Base-by-base conservation (phyloP, 1,140 invertebrate genomes). In the Macrobrachium nipponense region DNA sequence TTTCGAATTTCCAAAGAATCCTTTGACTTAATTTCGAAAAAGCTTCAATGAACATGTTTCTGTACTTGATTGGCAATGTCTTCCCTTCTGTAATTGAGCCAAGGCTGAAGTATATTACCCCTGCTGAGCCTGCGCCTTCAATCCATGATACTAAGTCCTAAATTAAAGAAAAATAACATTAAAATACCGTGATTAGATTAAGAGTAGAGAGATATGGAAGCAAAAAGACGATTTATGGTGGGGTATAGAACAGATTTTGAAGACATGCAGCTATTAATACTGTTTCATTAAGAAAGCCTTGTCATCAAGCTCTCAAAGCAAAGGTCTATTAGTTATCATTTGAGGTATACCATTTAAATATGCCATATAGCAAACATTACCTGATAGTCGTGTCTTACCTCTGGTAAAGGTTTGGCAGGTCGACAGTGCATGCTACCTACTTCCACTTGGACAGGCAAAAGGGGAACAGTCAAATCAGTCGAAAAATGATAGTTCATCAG, bases 21-120 rank as follows among this genome's bases (percentile, higher is more conserved):
- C 73, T 44, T 12, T 51, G 51, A n/a, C 18, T 8, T 20, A 76
- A 15, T 12, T 12, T 76, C 1, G 73, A 17, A 51, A 76, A 76
- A 14, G 73, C 73, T 15, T 20, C 44, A 51, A 58, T 20, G 51
- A 76, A 76, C 11, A 76, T 36, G n/a, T 76, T 44, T 5, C 58
- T 70, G 70, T 75, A 62, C 20, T 76, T 17, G 18, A 14, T 60
- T 12, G 70, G 81, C 68, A 76, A 27, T 15, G 20, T 43, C 18
- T 75, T 23, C 23, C 70, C 81, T n/a, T 60, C 23, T 2, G 59
- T 15, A 14, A 83, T 8, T 0, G 70, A 83, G 7, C 70, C 81
- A 12, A 83, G 70, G 60, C 70, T 83, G 58, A 83, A 73, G 72
- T 83, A 83, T 18, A 83, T 75, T 12, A 83, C 81, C 4, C 81